These are phyloP conservation scores for human (Homo sapiens) DNA, from an alignment of 2,113 vertebrate genomes.

Conservation along the genomic window DNA sequence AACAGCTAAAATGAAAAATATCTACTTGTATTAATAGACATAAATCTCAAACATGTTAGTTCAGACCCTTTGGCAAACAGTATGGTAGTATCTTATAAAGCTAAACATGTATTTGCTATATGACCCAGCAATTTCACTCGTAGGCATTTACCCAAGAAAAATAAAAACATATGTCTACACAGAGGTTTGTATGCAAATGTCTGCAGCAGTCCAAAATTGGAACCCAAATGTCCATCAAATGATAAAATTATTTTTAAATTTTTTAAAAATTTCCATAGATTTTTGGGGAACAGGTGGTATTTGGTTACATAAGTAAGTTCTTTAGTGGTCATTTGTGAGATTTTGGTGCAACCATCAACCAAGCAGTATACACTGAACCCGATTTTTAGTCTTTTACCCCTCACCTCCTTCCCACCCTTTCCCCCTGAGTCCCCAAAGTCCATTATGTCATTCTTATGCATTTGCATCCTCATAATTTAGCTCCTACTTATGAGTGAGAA, in stretches of 20 bases:
- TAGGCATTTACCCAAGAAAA: neutral
- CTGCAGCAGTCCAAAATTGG: neutral
- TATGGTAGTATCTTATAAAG: neutral
- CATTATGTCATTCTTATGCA: too few relatives aligned
- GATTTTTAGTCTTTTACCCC: too few relatives aligned
- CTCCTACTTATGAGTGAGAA: too few relatives aligned
- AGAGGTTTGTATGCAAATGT: neutral
- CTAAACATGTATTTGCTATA: neutral
- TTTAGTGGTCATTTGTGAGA: too few relatives aligned
- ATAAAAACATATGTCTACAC: neutral
- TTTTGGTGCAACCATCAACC: too few relatives aligned
- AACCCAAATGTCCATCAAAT: neutral
- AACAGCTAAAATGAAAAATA: constrained; percentile 28
- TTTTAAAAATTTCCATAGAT: too few relatives aligned
- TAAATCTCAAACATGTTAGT: constrained; percentile 23
- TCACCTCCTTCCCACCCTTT: too few relatives aligned
- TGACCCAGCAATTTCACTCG: neutral
- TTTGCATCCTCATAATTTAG: too few relatives aligned
- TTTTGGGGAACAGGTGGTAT: too few relatives aligned
- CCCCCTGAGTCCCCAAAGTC: too few relatives aligned
- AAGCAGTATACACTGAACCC: too few relatives aligned
- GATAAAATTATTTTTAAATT: neutral
- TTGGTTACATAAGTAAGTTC: too few relatives aligned
- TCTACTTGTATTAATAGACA: neutral
- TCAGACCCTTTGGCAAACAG: neutral